These are phyloP conservation scores for Neocrepidodera transversa DNA, from an alignment of 2,888 invertebrate species.

Conservation along the genomic window DNA sequence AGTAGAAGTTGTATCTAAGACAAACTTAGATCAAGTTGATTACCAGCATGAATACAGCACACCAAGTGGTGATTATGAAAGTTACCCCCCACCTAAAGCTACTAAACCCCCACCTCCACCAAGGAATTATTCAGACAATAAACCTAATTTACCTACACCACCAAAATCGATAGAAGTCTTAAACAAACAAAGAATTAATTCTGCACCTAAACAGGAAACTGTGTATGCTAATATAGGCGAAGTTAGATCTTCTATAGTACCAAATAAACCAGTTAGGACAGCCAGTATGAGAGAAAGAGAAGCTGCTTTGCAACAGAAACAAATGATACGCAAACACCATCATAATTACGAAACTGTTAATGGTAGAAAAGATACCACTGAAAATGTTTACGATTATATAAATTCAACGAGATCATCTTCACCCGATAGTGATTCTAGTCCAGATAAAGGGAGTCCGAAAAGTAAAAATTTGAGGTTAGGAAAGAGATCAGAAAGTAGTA, in stretches of 20 bases:
- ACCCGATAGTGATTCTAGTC: conserved; percentile 70
- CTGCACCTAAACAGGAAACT: conserved; percentile 59
- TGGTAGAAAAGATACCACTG: conserved; percentile 54
- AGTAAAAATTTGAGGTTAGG: conserved; percentile 54
- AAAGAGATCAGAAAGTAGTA: conserved; percentile 63
- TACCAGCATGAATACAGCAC: conserved; percentile 31
- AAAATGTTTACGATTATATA: conserved; percentile 71
- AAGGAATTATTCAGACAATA: conserved; percentile 65
- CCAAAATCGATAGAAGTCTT: conserved; percentile 68
- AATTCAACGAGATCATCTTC: conserved; percentile 72
- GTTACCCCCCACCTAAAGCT: conserved; percentile 20
- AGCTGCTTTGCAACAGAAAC: conserved; percentile 69
- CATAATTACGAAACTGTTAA: conserved; percentile 54
- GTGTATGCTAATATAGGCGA: conserved; percentile 88
- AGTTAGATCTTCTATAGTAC: conserved; percentile 80
- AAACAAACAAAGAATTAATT: conserved; percentile 58
- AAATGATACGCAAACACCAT: conserved; percentile 44
- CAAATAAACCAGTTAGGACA: conserved; percentile 81
- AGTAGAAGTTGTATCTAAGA: conserved; percentile 73
- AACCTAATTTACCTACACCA: conserved; percentile 73
- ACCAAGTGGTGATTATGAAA: conserved; percentile 41
- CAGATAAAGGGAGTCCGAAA: conserved; percentile 60
- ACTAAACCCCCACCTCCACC: conserved; percentile 77
- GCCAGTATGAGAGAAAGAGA: conserved; percentile 85
- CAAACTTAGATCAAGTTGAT: conserved; percentile 53